Conservation (phyloP, 2,888 invertebrate species). For the Euphydryas editha region DNA sequence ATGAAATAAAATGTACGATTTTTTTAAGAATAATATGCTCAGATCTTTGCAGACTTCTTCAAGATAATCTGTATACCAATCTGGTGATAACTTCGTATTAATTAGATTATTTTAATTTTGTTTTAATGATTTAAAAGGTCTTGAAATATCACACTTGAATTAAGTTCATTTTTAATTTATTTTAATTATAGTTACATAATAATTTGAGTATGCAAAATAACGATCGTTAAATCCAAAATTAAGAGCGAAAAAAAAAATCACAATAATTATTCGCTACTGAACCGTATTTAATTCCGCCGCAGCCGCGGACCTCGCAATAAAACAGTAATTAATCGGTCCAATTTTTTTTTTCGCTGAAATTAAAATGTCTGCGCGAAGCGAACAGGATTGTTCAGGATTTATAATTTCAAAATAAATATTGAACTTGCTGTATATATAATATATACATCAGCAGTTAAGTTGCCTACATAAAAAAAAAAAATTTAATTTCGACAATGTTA, state of each 20-base stretch:
- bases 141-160: too few relatives aligned
- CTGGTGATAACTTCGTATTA: too few relatives aligned
- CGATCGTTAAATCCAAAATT: conserved; percentile 4
- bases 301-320: conserved; percentile 38
- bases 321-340: conserved; percentile 43
- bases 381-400: not conserved
- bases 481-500: too few relatives aligned
- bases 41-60: too few relatives aligned
- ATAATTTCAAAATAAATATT: conserved; percentile 10
- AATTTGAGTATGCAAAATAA: not conserved
- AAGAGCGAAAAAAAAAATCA: conserved; percentile 16
- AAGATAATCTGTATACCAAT: too few relatives aligned
- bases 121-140: too few relatives aligned
- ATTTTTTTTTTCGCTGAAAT: conserved; percentile 41
- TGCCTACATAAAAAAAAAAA: too few relatives aligned
- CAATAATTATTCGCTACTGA: conserved; percentile 45
- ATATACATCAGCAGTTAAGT: not conserved
- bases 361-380: conserved; percentile 38
- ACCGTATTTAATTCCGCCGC: conserved; percentile 42
- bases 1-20: too few relatives aligned
- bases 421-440: not conserved
- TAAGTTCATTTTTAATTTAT: too few relatives aligned
- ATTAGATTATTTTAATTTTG: too few relatives aligned
- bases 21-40: too few relatives aligned
- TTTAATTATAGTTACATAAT: not conserved